Conservation (phyloP, 1,140 invertebrate species). For the Drosophila obscura region DNA sequence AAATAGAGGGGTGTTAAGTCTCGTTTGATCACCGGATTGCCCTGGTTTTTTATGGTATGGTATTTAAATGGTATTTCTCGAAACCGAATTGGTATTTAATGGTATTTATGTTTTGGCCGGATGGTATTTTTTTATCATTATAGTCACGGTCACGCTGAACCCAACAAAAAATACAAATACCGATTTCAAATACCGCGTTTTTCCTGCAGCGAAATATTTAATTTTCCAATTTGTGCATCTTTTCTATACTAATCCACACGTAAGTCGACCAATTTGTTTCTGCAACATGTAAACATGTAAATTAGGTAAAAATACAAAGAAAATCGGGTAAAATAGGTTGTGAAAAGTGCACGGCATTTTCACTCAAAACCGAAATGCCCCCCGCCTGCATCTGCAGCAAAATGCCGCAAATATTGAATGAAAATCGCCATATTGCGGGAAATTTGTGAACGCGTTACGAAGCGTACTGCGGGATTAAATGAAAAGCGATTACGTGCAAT, state of each 20-base stretch:
- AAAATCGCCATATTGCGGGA: constrained; percentile 70
- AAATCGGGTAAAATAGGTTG: neutral
- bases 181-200: constrained; percentile 45
- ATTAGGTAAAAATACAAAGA: neutral
- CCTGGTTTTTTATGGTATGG: no score
- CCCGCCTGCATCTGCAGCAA: constrained; percentile 55
- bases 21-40: no score
- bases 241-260: constrained; percentile 42
- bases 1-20: no score
- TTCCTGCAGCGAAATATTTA: constrained; percentile 46
- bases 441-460: neutral
- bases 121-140: no score
- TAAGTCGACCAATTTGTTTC: constrained; percentile 27
- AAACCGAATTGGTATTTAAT: no score
- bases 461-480: neutral
- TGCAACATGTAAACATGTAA: neutral
- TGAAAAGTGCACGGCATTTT: constrained; percentile 17
- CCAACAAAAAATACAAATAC: neutral
- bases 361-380: constrained; percentile 38
- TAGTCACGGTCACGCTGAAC: no score
- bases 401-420: constrained; percentile 75
- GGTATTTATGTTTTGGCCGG: no score
- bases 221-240: constrained; percentile 44
- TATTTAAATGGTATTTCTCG: no score
- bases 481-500: constrained; percentile 10